Conservation (phyloP, 2,888 invertebrate species). For the Amphiduros pacificus region DNA sequence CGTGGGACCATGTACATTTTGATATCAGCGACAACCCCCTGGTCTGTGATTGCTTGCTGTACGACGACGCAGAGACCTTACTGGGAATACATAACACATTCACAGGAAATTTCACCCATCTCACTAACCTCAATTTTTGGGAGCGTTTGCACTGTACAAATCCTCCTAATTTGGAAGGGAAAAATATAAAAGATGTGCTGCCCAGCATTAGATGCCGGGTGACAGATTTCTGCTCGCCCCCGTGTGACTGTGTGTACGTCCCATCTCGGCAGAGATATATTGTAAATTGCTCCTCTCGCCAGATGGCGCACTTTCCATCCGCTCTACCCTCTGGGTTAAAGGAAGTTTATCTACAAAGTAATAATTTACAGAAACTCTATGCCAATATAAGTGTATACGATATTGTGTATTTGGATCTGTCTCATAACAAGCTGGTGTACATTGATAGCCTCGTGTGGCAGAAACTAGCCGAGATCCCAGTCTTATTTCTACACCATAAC, state of each 20-base stretch:
- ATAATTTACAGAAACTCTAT: conserved; percentile 3
- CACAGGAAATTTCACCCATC: conserved; percentile 7
- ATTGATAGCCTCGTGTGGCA: conserved; percentile 10
- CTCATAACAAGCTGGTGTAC: conserved; percentile 1
- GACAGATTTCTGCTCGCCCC: conserved; percentile 6
- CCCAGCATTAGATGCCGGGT: conserved; percentile 9
- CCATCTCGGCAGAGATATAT: not conserved
- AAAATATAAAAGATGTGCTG: conserved; percentile 1
- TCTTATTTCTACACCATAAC: conserved; percentile 9
- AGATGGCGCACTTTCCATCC: conserved; percentile 15
- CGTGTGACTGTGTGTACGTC: conserved; percentile 9
- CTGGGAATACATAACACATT: not conserved
- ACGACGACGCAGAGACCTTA: conserved; percentile 17
- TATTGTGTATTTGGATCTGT: conserved; percentile 11
- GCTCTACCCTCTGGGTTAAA: conserved; percentile 11
- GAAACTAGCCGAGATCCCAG: not conserved
- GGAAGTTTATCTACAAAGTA: conserved; percentile 12
- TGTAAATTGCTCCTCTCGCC: conserved; percentile 15
- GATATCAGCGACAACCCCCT: conserved; percentile 21
- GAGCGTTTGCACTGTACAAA: conserved; percentile 5
- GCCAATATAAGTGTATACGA: conserved; percentile 12
- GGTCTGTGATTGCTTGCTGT: conserved; percentile 23
- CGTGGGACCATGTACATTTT: conserved; percentile 20
- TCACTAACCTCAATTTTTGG: conserved; percentile 19
- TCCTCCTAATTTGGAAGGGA: not conserved